A percentile compares a stretch with the other conserved stretches of the same genome.
These are phyloP conservation scores for Dexiosoma caninum DNA, from an alignment of 2,888 invertebrate species.

Conservation along the genomic window DNA sequence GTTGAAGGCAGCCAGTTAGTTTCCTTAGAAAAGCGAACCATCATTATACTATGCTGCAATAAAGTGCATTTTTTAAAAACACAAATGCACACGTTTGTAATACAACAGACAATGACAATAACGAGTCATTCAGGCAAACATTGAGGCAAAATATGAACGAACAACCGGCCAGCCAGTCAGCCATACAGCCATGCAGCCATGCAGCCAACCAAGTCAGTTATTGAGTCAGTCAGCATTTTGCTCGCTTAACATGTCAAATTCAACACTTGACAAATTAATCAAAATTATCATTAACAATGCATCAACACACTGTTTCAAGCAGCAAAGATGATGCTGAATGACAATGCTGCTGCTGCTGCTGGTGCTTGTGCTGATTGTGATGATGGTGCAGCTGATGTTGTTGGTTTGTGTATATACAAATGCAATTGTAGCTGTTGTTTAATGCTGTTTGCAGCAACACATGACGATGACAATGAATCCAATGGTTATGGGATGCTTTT, in stretches of 20 bases:
- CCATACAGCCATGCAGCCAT: not conserved
- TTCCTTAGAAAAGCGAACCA: slow-evolving; percentile 41
- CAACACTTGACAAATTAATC: slow-evolving; percentile 64
- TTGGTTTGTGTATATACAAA: slow-evolving; percentile 26
- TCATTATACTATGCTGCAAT: slow-evolving; percentile 40
- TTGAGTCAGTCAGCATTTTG: slow-evolving; percentile 53
- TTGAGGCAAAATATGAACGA: not conserved
- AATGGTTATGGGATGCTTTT: slow-evolving; percentile 44
- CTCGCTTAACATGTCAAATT: slow-evolving; percentile 64
- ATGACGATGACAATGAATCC: slow-evolving; percentile 48
- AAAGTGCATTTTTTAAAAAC: slow-evolving; percentile 51
- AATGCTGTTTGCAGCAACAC: slow-evolving; percentile 17
- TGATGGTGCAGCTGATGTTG: slow-evolving; percentile 31
- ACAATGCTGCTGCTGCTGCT: slow-evolving; percentile 16
- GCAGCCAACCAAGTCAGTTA: slow-evolving; percentile 2
- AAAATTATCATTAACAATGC: slow-evolving; percentile 64
- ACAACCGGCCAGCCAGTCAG: not conserved
- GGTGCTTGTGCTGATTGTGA: slow-evolving; percentile 2
- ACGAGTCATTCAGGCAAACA: slow-evolving; percentile 47
- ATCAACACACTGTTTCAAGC: slow-evolving; percentile 61
- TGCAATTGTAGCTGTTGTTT: slow-evolving; percentile 37
- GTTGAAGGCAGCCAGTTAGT: slow-evolving; percentile 13
- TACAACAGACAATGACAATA: slow-evolving; percentile 52
- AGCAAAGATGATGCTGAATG: slow-evolving; percentile 31
- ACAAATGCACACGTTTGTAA: slow-evolving; percentile 52